Base-by-base conservation (phyloP, 2,888 invertebrate species). In the Rhopalosiphum nymphaeae region DNA sequence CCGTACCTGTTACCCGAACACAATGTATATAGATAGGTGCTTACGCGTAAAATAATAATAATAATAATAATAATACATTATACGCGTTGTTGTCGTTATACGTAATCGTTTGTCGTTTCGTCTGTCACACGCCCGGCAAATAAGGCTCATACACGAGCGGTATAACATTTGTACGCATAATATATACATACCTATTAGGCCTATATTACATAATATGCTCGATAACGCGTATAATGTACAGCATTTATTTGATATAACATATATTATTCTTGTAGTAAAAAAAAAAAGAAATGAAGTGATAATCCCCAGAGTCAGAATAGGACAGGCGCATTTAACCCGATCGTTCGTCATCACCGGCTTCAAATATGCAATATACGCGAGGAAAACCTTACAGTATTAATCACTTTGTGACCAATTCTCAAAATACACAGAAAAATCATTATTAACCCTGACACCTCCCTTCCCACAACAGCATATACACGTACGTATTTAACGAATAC, bases 1-100 rank as follows among this genome's bases (percentile, higher is more conserved):
- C 56, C 56, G 42, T 56, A 25, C 49, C n/a, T n/a, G n/a, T 21
- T 16, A n/a, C 56, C 56, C 29, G 85, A 42, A 44, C 4, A 85
- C 44, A 85, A 85, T 21, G 36, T 78, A 78, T 78, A 78, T 57
- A 16, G 29, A n/a, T 67, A 78, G 36, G 21, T 36, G 36, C 78
- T 78, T 78, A 36, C 78, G 78, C 78, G 78, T 78, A 78, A n/a
- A 36, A 67, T 67, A 67, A 67, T 67, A 67, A 36, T 67, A n/a
- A 67, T 61, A n/a, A 61, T 67, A 67, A 36, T 78, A 78, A 21
- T 78, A 78, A 36, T 21, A 36, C 36, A 78, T 78, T 36, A 36
- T 78, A 78, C 36, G n/a, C 29, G 29, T 61, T 16, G 78, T 78
- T 16, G 36, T 78, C 78, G 36, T 78, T n/a, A 16, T 67, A n/a